These are phyloP conservation scores for Agapetus fuscipes DNA, from an alignment of 2,888 invertebrate species.

Conservation along the genomic window DNA sequence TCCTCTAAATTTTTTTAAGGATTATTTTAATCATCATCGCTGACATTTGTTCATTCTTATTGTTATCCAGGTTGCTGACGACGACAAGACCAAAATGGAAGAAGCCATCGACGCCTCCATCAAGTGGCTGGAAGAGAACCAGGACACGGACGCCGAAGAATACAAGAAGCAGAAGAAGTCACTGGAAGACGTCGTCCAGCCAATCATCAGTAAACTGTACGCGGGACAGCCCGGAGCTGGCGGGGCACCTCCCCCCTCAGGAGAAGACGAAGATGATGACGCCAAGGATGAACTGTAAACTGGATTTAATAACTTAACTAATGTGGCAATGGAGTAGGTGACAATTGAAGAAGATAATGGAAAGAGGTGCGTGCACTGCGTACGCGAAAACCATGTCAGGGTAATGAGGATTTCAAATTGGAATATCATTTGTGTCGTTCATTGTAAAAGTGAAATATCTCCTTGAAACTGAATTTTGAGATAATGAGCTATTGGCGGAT, in stretches of 20 bases:
- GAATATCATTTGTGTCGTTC: too few relatives aligned
- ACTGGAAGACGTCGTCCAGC: conserved; percentile 90
- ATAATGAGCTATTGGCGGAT: too few relatives aligned
- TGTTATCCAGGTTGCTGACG: conserved; percentile 56
- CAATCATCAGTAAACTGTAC: conserved; percentile 95
- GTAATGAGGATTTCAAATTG: too few relatives aligned
- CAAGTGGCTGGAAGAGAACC: conserved; percentile 95
- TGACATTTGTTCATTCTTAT: too few relatives aligned
- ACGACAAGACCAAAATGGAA: conserved; percentile 92
- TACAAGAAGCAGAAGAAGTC: conserved; percentile 94
- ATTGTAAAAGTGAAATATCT: too few relatives aligned
- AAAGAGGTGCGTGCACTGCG: too few relatives aligned
- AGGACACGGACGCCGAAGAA: conserved; percentile 84
- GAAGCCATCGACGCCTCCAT: conserved; percentile 94
- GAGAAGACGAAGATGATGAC: conserved; percentile 55
- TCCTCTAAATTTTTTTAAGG: too few relatives aligned
- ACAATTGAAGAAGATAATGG: too few relatives aligned
- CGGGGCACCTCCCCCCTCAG: conserved; percentile 58
- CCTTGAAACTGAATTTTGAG: too few relatives aligned
- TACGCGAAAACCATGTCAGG: too few relatives aligned
- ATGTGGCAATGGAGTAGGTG: too few relatives aligned
- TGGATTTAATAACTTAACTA: neutral
- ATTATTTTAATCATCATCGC: too few relatives aligned
- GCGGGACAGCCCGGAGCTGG: conserved; percentile 75
- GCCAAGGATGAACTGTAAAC: conserved; percentile 77